phyloP scores from a whole-genome alignment of 2,113 vertebrate species.

The Macquaria ambigua region DNA sequence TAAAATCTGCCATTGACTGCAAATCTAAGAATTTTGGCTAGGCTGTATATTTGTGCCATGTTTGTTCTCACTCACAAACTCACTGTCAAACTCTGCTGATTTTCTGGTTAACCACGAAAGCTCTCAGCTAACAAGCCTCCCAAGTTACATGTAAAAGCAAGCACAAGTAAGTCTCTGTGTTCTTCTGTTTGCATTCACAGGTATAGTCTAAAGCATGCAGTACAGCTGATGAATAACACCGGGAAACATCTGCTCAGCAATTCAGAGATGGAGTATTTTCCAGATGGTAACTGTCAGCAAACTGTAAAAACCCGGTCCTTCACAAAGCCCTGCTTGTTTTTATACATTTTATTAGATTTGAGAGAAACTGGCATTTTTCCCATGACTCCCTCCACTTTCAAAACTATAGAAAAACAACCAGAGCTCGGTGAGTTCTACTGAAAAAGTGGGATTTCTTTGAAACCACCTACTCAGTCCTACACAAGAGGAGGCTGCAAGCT shows the following conservation, averaged over 20 bases:
- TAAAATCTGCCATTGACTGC: background rate
- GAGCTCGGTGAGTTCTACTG: slow-evolving; percentile 11
- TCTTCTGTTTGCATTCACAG: background rate
- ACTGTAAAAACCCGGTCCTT: slow-evolving; percentile 8
- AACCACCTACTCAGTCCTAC: slow-evolving; percentile 45
- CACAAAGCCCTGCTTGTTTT: background rate
- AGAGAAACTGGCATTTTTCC: slow-evolving; percentile 18
- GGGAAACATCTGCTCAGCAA: slow-evolving; percentile 12
- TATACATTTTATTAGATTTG: background rate
- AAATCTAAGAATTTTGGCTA: too few species aligned
- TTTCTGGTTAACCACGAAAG: background rate
- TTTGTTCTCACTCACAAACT: too few species aligned
- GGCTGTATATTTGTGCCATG: too few species aligned
- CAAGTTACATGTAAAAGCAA: too few species aligned
- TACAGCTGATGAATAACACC: background rate
- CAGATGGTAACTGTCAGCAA: slow-evolving; percentile 21
- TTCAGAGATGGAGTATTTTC: background rate
- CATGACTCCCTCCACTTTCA: slow-evolving; percentile 15
- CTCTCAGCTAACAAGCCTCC: too few species aligned
- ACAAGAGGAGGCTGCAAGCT: slow-evolving; percentile 22
- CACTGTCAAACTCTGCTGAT: background rate
- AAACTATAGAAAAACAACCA: slow-evolving; percentile 16
- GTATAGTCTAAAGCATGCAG: background rate
- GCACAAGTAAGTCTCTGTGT: background rate
- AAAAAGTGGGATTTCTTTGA: slow-evolving; percentile 40